Base-by-base conservation (phyloP, 2,797 vertebrate species). In the Chelonia mydas region DNA sequence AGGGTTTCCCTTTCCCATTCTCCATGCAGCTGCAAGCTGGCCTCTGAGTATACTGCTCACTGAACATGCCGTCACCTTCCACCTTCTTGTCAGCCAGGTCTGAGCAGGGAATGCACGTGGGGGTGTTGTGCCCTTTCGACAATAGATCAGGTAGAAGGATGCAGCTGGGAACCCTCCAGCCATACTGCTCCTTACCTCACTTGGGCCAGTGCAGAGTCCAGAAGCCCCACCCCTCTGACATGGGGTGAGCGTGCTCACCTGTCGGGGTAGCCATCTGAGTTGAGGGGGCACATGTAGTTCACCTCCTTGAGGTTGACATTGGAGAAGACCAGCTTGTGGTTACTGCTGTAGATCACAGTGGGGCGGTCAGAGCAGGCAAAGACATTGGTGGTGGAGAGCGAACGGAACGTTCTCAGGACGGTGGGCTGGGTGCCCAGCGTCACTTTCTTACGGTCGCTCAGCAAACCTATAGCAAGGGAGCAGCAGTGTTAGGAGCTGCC, bases 251-350 rank as follows among this genome's bases (percentile, higher is more conserved):
- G 16, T 47, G 13, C 97, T 95, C 82, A 99, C 99, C 99, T 99
- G 98, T 99, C 99, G 0, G 99, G 99, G 72, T 99, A 99, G 0
- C 99, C 99, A 51, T 99, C 99, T 0, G 99, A 99, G 98, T 99
- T 99, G 93, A 99, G 99, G 1, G 99, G 99, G 96, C 99, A 99
- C 99, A 99, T 99, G 95, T 99, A 99, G 98, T 99, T 99, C 98
- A 99, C 99, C 95, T 99, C 99, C 98, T 99, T 99, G 93, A 99
- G 99, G 98, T 99, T 99, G 97, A 99, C 99, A 0, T 99, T 99
- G 96, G 99, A 99, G 98, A 99, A 99, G 86, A 99, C 99, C 95
- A 99, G 98, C 95, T 99, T 99, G 98, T 99, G 99, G 98, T 99
- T 99, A 97, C 99, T 99, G 97, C 99, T 99, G 96, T 99, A 99